phyloP scores from a whole-genome alignment of 2,797 vertebrate genomes.

The Uromys caudimaculatus region DNA sequence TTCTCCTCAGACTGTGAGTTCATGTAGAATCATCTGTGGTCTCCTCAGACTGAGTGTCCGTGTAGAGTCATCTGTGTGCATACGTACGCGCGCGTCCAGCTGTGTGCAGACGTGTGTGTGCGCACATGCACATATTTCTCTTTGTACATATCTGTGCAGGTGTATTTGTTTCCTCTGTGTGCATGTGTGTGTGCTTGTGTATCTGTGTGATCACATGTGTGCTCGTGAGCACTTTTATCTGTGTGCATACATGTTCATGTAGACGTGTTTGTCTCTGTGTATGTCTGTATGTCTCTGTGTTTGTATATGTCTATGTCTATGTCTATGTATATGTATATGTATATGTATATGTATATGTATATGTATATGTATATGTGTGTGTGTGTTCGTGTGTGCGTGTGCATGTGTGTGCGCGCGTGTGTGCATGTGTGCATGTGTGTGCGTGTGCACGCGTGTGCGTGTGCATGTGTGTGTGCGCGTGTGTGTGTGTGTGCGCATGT shows the following conservation, averaged over 20 bases:
- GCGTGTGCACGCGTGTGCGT: no score
- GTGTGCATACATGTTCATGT: background rate
- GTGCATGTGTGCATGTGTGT: background rate
- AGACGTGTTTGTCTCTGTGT: background rate
- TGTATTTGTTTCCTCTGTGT: background rate
- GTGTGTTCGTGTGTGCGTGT: background rate
- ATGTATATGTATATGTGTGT: background rate
- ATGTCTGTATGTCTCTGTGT: background rate
- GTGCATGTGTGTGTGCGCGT: accelerated
- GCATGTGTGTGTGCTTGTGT: background rate
- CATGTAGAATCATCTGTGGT: background rate
- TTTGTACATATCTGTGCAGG: background rate
- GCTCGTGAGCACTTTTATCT: background rate
- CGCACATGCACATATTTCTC: background rate
- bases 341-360: background rate
- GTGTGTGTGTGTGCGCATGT: background rate
- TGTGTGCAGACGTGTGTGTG: background rate
- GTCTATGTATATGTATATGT: background rate
- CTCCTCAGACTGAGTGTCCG: background rate
- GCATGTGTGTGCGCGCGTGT: no score
- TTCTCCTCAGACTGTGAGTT: background rate
- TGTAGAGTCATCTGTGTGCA: no score
- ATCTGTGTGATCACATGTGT: background rate
- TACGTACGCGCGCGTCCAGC: background rate
- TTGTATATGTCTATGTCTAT: no score